A percentile compares a stretch with the other conserved stretches of the same genome.
Evolutionary conservation across 2,888 invertebrate genomes (phyloP).

Genomic region (Tetheella fluctuosa): DNA sequence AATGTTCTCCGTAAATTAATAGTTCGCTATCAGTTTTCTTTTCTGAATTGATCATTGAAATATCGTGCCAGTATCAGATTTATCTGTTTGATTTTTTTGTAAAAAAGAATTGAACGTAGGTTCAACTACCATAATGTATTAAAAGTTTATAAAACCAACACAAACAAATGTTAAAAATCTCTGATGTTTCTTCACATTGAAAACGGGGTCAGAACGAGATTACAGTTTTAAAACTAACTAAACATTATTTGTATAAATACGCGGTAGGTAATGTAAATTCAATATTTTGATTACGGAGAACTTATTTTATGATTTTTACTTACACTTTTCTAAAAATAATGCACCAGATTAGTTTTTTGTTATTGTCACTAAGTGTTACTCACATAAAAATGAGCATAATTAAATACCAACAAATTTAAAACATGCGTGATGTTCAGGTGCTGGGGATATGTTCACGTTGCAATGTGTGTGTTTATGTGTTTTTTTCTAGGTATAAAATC

Average conservation of each 20-base stretch:
- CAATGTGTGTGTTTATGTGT: constrained; percentile 73
- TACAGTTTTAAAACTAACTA: too few relatives aligned
- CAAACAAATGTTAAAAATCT: too few relatives aligned
- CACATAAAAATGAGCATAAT: constrained; percentile 23
- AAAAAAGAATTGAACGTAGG: too few relatives aligned
- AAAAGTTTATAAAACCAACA: too few relatives aligned
- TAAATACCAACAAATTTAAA: constrained; percentile 15
- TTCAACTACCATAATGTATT: too few relatives aligned
- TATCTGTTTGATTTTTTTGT: too few relatives aligned
- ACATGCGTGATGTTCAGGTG: constrained; percentile 47
- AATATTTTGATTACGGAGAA: background rate
- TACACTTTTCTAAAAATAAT: background rate
- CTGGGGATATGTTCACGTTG: constrained; percentile 65
- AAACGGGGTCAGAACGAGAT: too few relatives aligned
- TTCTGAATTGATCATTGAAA: too few relatives aligned
- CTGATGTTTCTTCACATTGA: too few relatives aligned
- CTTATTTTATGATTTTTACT: background rate
- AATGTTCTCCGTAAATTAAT: background rate
- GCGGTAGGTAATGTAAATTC: background rate
- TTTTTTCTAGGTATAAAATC: constrained; percentile 84
- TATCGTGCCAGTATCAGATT: too few relatives aligned
- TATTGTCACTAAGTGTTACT: constrained; percentile 29
- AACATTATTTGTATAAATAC: background rate
- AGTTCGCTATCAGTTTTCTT: background rate
- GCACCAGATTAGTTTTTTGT: constrained; percentile 14